Evolutionary conservation across 2,113 vertebrate species (phyloP).

Genomic region (Columba livia): DNA sequence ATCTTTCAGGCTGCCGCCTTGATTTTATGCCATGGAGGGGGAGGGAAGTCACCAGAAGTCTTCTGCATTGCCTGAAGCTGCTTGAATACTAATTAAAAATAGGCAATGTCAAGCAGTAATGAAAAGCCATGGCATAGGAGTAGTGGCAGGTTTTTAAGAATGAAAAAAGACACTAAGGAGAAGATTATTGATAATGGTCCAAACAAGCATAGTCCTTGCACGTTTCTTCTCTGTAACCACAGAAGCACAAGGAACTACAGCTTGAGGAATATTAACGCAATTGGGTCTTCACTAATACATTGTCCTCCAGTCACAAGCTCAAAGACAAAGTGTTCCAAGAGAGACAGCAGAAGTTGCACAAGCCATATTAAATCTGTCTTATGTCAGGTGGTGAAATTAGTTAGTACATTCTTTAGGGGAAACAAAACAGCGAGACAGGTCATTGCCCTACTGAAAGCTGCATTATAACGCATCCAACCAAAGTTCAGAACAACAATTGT

Average conservation of each 20-base stretch:
- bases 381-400: background rate
- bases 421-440: background rate
- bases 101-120: background rate
- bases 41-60: background rate
- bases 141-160: background rate
- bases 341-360: background rate
- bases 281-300: background rate
- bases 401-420: background rate
- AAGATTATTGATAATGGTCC: background rate
- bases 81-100: background rate
- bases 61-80: background rate
- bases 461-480: background rate
- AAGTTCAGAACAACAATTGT: background rate
- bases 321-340: background rate
- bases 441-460: background rate
- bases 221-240: background rate
- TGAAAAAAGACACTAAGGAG: background rate
- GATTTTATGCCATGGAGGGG: background rate
- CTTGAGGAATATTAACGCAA: background rate
- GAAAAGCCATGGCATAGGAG: background rate
- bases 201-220: background rate
- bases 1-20: slow-evolving; percentile 14
- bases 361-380: background rate
- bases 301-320: background rate
- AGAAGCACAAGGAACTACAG: background rate